A percentile compares a stretch with the other conserved stretches of the same genome.
phyloP scores from a whole-genome alignment of 2,113 vertebrate genomes.

The Platysteira castanea region DNA sequence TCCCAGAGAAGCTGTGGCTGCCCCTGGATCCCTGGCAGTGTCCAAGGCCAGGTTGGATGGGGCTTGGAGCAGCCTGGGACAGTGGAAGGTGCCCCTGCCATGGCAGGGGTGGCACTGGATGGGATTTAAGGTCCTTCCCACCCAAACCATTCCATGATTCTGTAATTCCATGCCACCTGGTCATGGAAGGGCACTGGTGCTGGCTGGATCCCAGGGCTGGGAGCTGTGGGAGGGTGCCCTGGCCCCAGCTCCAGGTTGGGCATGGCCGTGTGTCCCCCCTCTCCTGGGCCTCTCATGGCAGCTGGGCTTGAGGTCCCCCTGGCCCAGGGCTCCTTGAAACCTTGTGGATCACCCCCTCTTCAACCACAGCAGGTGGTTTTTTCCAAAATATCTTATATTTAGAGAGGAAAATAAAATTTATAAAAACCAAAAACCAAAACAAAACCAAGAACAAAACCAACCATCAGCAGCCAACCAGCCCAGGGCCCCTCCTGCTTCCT shows the following conservation, averaged over 20 bases:
- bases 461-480: neutral
- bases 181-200: neutral
- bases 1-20: neutral
- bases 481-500: neutral
- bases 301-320: neutral
- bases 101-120: neutral
- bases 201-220: neutral
- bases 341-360: neutral
- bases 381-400: conserved; percentile 51
- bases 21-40: neutral
- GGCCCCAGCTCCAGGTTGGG: neutral
- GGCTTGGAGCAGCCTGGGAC: neutral
- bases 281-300: neutral
- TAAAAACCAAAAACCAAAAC: neutral
- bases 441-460: neutral
- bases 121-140: no score
- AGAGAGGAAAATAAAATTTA: conserved; percentile 36
- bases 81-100: neutral
- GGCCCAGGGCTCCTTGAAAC: neutral
- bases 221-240: neutral
- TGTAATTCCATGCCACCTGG: neutral
- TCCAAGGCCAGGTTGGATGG: accelerated
- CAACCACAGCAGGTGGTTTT: neutral
- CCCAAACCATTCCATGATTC: neutral
- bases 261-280: neutral